A percentile compares a stretch with the other conserved stretches of the same genome.
Conservation (phyloP, 2,888 invertebrate genomes). For the Incurvaria masculella region DNA sequence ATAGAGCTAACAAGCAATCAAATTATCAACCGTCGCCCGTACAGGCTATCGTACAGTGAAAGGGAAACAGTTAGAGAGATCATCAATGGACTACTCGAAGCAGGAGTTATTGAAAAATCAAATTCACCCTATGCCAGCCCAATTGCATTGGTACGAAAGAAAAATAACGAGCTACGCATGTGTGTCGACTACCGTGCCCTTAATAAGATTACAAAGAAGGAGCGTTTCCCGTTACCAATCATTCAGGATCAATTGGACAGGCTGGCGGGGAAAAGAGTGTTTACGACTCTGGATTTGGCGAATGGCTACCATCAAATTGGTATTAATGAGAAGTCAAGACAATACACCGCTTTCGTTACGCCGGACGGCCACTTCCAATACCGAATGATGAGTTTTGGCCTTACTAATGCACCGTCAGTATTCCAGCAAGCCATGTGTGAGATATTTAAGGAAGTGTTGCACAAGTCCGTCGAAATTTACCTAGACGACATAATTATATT, state of each 20-base stretch:
- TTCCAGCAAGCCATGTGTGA: slow-evolving; percentile 12
- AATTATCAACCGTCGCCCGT: slow-evolving; percentile 9
- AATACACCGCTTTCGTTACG: slow-evolving; percentile 9
- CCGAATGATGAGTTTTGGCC: slow-evolving; percentile 12
- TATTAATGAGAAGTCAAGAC: slow-evolving; percentile 4
- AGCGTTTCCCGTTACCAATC: slow-evolving; percentile 10
- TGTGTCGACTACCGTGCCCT: slow-evolving; percentile 13
- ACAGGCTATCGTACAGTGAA: slow-evolving; percentile 10
- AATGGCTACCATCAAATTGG: slow-evolving; percentile 14
- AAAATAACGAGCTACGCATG: slow-evolving; percentile 11
- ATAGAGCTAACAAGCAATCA: slow-evolving; percentile 9
- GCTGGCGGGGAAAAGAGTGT: slow-evolving; percentile 6
- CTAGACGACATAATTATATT: slow-evolving; percentile 13
- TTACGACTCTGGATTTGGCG: slow-evolving; percentile 11
- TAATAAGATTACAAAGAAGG: slow-evolving; percentile 12
- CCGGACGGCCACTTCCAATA: slow-evolving; percentile 13
- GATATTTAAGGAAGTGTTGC: slow-evolving; percentile 6
- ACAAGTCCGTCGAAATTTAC: slow-evolving; percentile 12
- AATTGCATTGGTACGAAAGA: slow-evolving; percentile 10
- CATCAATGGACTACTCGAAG: slow-evolving; percentile 3
- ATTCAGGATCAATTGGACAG: slow-evolving; percentile 12
- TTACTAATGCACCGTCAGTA: slow-evolving; percentile 10
- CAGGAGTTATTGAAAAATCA: slow-evolving; percentile 8
- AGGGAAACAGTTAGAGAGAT: slow-evolving; percentile 8
- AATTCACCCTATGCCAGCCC: slow-evolving; percentile 7